These are phyloP conservation scores for Oscheius sp. DNA, from an alignment of 2,888 invertebrate genomes.

Conservation along the genomic window DNA sequence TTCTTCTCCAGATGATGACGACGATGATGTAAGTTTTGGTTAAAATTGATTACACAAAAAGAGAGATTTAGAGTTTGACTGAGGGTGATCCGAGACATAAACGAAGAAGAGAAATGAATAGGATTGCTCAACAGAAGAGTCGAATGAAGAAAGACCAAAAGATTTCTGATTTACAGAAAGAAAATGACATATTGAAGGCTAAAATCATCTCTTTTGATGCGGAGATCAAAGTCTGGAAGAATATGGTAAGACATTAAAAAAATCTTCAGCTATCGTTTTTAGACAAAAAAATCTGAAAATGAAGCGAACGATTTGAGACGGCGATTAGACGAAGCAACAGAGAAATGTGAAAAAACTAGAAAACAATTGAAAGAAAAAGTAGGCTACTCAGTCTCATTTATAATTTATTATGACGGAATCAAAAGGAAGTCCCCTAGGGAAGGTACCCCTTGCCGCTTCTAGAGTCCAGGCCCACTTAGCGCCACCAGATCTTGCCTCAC, in stretches of 20 bases:
- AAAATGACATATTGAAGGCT: constrained; percentile 7
- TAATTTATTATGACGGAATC: no score
- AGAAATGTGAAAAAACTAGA: background rate
- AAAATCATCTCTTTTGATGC: constrained; percentile 10
- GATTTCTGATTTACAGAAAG: background rate
- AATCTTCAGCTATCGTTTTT: background rate
- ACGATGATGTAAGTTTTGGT: constrained; percentile 6
- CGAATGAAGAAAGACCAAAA: constrained; percentile 11
- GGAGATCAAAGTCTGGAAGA: constrained; percentile 21
- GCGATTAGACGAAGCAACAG: background rate
- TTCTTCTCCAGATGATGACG: constrained; percentile 1
- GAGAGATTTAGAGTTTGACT: background rate
- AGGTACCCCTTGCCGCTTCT: no score
- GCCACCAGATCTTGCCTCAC: no score
- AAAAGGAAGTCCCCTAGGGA: no score
- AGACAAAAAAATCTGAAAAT: constrained; percentile 19
- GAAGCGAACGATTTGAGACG: constrained; percentile 20
- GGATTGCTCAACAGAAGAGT: constrained; percentile 25
- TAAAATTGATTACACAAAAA: background rate
- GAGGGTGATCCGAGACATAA: constrained; percentile 3
- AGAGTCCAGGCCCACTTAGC: no score
- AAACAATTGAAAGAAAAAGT: background rate
- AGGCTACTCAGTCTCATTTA: no score
- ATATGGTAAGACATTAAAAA: constrained; percentile 1
- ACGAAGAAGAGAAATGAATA: constrained; percentile 13